These are phyloP conservation scores for Hyposoter dolosus DNA, from an alignment of 2,888 invertebrate species.

Conservation along the genomic window DNA sequence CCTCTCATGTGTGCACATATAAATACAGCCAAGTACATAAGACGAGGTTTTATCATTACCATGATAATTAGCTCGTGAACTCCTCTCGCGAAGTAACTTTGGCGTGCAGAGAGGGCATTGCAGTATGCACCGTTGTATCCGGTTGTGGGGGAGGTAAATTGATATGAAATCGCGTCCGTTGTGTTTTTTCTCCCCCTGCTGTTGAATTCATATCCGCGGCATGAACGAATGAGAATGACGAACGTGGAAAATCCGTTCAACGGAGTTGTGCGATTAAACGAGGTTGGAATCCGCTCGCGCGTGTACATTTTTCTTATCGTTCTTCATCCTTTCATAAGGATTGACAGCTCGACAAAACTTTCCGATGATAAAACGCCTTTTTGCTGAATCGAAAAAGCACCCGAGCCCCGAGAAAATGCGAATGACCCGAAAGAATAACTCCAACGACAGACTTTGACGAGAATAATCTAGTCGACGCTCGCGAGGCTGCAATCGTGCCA, in stretches of 20 bases:
- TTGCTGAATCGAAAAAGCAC: not conserved
- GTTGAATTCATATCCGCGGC: constrained; percentile 23
- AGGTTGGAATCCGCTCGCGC: not conserved
- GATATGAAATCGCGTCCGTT: constrained; percentile 68
- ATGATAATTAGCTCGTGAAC: constrained; percentile 66
- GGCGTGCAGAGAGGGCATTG: constrained; percentile 35
- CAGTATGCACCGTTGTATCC: constrained; percentile 66
- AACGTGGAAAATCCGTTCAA: constrained; percentile 33
- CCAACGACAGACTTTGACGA: constrained; percentile 52
- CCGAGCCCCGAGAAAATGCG: constrained; percentile 14
- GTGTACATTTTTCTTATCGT: not conserved
- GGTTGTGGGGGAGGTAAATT: constrained; percentile 62
- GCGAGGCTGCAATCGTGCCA: constrained; percentile 57
- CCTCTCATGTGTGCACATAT: not conserved
- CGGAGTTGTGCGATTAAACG: constrained; percentile 22
- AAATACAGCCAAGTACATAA: constrained; percentile 38
- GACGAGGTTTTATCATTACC: constrained; percentile 60
- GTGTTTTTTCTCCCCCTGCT: constrained; percentile 41
- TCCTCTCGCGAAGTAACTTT: constrained; percentile 49
- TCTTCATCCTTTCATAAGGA: not conserved
- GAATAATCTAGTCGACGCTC: constrained; percentile 59
- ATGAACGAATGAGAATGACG: constrained; percentile 17
- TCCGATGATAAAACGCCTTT: not conserved
- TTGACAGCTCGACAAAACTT: constrained; percentile 15
- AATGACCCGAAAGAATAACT: constrained; percentile 44